Evolutionary conservation across 2,797 vertebrate genomes (phyloP).

Genomic region (Cyprinodon diabolis): DNA sequence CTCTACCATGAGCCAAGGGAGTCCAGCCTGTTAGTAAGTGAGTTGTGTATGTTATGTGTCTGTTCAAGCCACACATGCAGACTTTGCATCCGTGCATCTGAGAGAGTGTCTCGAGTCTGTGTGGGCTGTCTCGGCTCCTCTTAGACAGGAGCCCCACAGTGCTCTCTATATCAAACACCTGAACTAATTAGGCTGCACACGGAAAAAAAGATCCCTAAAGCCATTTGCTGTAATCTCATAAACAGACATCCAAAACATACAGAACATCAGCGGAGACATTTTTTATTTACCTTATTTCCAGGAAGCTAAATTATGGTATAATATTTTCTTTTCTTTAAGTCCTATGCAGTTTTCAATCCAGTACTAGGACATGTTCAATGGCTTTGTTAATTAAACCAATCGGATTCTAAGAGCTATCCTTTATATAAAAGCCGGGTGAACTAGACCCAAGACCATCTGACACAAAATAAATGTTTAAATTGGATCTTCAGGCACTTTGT

Average conservation of each 20-base stretch:
- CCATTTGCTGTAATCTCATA: constrained; percentile 68
- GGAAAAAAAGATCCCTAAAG: constrained; percentile 52
- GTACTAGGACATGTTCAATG: not conserved
- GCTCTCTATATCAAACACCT: constrained; percentile 71
- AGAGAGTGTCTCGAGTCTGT: constrained; percentile 23
- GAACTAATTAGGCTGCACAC: constrained; percentile 67
- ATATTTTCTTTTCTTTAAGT: not conserved
- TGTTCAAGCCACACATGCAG: constrained; percentile 57
- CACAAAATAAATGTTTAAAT: not conserved
- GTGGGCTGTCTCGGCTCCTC: constrained; percentile 52
- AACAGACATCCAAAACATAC: constrained; percentile 61
- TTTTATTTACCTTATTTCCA: too few species aligned
- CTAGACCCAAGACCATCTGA: not conserved
- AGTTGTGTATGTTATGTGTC: constrained; percentile 59
- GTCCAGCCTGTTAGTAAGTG: constrained; percentile 66
- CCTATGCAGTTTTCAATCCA: not conserved
- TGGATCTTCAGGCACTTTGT: not conserved
- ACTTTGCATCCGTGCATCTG: constrained; percentile 51
- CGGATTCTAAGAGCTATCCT: not conserved
- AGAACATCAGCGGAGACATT: constrained; percentile 40
- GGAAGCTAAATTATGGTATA: not conserved
- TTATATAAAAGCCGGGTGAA: not conserved
- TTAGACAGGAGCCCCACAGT: constrained; percentile 67
- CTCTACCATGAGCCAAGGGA: constrained; percentile 67
- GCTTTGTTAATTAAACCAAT: not conserved